Evolutionary conservation across 2,113 vertebrate species (phyloP), one percentile per base, ranked within the genome.

Genomic region (Chionis minor): DNA sequence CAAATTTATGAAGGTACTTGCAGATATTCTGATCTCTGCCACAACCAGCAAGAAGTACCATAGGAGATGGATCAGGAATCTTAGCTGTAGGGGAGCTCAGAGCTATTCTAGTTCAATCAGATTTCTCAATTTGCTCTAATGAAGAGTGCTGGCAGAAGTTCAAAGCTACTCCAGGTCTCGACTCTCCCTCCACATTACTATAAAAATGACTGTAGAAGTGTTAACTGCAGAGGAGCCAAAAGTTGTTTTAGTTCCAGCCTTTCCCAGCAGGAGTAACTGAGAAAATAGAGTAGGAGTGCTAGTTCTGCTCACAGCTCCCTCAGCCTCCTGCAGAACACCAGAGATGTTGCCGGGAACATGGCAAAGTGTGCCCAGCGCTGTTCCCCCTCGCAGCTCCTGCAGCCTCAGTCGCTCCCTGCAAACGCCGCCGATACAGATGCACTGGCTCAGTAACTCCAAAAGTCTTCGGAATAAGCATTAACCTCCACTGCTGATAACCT

Each of bases 151-250:
- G 91, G 95, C 92, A 96, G 69, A 80, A 73, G 84, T 88, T 97
- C 95, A 96, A 95, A 97, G 74, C 94, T 96, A 90, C 92, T 93
- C 91, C 80, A 79, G 69, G 85, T 90, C 94, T 90, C 12, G 47
- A 81, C 90, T 96, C 89, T 97, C 91, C 88, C 47, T 92, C 91
- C 75, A 94, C n/a, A 90, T 92, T 90, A 72, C 81, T 94, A 92
- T 94, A 93, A 97, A 95, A 95, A 96, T 91, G 85, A 94, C 91
- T 89, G 42, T 65, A 91, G 75, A 65, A 92, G 97, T 95, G 89
- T 97, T 95, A 96, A 93, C 82, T 93, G 94, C 83, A 96, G 92
- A 91, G 87, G 59, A 98, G 86, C 85, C 95, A 94, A 91, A 97
- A 96, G 84, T 94, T 82, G 82, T 95, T 97, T 94, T 66, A 74